Base-by-base conservation (phyloP, 2,888 invertebrate genomes). In the Ceramica pisi region DNA sequence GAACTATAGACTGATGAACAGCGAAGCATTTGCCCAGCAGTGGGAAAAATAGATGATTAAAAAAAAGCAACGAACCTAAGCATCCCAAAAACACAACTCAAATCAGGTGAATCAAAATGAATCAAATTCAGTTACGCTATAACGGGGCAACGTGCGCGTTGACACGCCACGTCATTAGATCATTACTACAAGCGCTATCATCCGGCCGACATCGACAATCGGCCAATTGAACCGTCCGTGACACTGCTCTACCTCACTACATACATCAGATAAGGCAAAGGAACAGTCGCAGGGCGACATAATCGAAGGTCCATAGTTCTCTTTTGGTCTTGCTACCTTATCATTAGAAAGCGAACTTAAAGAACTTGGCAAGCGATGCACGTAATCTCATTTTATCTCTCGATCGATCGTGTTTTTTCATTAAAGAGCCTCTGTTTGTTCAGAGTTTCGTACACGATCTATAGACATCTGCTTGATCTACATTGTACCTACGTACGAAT, bases 101-200 rank as follows among this genome's bases (percentile, higher is more conserved):
- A 46, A 10, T 38, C 9, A 21, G 26, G 50, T 62, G 44, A 67
- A 59, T 57, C 21, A 41, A 50, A 61, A 65, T 21, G 21, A 71
- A 46, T 63, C 46, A 48, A 75, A 72, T 56, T 55, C 31, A 63
- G 23, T 66, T 71, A 82, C 63, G 46, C 19, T 62, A n/a, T n/a
- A 67, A 71, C 75, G 66, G 75, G 63, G 55, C 59, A 62, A 55
- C 80, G 78, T 78, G 81, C 75, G 74, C 76, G 71, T 77, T 69
- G 82, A 80, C 72, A 74, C 75, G 67, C 69, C 66, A 78, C 67
- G 73, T 84, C 75, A 80, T 83, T 82, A 75, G 63, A 78, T 78
- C 77, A 83, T 88, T 88, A 82, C 75, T 75, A 48, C 83, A 87
- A 90, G 83, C 85, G 82, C 70, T 83, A 72, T 81, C 87, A 85